These are phyloP conservation scores for Varecia variegata DNA, from an alignment of 2,797 vertebrate species.

Conservation along the genomic window DNA sequence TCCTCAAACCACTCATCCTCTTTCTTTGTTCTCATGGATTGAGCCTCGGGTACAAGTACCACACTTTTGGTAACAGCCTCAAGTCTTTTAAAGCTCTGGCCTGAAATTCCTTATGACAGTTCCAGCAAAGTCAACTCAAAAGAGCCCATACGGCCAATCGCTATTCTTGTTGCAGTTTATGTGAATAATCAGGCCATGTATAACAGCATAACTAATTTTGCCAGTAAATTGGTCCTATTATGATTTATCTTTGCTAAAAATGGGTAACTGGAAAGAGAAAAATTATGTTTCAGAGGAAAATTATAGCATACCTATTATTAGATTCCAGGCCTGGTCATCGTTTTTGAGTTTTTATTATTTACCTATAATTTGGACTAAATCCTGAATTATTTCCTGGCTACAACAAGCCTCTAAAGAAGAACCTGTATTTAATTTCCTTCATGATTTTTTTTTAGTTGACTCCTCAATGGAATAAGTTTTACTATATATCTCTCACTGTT, in stretches of 20 bases:
- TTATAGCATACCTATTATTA: neutral
- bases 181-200: neutral
- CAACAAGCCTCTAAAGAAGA: neutral
- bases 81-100: neutral
- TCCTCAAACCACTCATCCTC: neutral
- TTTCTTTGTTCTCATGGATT: neutral
- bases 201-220: neutral
- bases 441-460: neutral
- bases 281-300: neutral
- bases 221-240: neutral
- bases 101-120: neutral
- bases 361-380: neutral
- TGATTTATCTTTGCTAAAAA: neutral
- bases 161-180: neutral
- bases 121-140: neutral
- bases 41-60: neutral
- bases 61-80: neutral
- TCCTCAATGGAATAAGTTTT: neutral
- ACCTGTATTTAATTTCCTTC: neutral
- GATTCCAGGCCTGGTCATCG: neutral
- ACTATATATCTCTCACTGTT: neutral
- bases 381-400: neutral
- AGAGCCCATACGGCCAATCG: neutral
- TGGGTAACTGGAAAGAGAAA: neutral
- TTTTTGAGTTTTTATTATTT: neutral